Percentiles rank a stretch among this genome's conserved stretches.
Conservation (phyloP, 2,797 vertebrate genomes). For the Columba guinea region DNA sequence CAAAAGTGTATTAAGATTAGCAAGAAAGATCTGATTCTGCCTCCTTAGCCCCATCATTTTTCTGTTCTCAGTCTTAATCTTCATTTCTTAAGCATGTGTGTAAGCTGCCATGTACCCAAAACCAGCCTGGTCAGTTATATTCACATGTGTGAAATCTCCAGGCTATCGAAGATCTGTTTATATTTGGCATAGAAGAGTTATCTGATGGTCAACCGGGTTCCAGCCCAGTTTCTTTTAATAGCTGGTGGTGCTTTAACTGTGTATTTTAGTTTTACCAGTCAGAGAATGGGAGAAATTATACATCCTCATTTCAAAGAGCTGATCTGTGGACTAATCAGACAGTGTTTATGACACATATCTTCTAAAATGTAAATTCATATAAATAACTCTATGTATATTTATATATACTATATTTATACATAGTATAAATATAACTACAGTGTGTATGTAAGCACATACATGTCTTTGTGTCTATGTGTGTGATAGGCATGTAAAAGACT, state of each 20-base stretch:
- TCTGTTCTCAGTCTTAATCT: not conserved
- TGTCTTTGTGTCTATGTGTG: not conserved
- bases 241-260: not conserved
- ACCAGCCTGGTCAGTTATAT: not conserved
- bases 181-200: conserved; percentile 16
- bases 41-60: not conserved
- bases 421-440: not conserved
- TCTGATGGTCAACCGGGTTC: conserved; percentile 1
- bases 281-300: conserved; percentile 30
- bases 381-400: conserved; percentile 12
- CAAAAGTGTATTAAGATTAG: conserved; percentile 20
- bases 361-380: conserved; percentile 12
- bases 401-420: not conserved
- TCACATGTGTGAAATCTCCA: not conserved
- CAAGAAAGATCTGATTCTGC: not conserved
- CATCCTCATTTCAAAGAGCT: conserved; percentile 15
- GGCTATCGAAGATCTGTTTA: not conserved
- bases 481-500: not conserved
- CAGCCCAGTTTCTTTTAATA: conserved; percentile 38
- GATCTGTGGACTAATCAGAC: conserved; percentile 12
- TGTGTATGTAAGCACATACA: not conserved
- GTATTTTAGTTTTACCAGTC: conserved; percentile 27
- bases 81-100: not conserved
- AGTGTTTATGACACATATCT: conserved; percentile 13
- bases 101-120: not conserved